phyloP scores from a whole-genome alignment of 2,888 invertebrate genomes.

The Eumacrocentrus americanus region DNA sequence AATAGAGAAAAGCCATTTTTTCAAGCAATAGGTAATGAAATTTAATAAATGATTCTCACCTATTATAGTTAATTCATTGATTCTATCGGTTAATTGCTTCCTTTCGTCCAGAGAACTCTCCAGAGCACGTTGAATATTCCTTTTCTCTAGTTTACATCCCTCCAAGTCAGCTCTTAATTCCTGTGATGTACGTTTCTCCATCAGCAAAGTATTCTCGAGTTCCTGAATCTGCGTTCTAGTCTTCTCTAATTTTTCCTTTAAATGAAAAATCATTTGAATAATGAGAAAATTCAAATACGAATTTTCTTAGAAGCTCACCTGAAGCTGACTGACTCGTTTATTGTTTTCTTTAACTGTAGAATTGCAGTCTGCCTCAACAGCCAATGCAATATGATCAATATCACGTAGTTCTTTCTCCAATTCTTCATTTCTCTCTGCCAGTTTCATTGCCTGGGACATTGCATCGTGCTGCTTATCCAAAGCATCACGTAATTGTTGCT shows the following conservation, averaged over 20 bases:
- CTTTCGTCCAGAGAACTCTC: constrained; percentile 66
- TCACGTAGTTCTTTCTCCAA: constrained; percentile 75
- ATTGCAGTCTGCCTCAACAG: constrained; percentile 79
- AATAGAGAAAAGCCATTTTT: not conserved
- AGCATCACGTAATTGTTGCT: constrained; percentile 65
- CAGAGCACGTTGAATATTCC: constrained; percentile 66
- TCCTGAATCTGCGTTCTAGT: constrained; percentile 61
- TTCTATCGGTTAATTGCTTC: constrained; percentile 64
- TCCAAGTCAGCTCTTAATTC: constrained; percentile 63
- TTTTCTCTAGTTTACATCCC: constrained; percentile 65
- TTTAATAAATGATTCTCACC: constrained; percentile 58
- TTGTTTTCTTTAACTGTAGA: constrained; percentile 69
- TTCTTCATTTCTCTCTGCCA: constrained; percentile 76
- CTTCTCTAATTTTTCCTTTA: constrained; percentile 63
- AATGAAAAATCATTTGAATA: not conserved
- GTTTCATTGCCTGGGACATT: constrained; percentile 75
- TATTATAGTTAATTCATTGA: constrained; percentile 68
- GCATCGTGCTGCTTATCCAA: constrained; percentile 79
- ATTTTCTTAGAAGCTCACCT: constrained; percentile 54
- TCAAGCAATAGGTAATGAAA: not conserved
- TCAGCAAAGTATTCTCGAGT: constrained; percentile 62
- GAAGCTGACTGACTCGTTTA: constrained; percentile 60
- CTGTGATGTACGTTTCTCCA: constrained; percentile 61
- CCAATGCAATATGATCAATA: constrained; percentile 75
- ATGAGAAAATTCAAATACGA: too few species aligned